Conservation (phyloP, 2,888 invertebrate genomes). For the Junonia oenone region DNA sequence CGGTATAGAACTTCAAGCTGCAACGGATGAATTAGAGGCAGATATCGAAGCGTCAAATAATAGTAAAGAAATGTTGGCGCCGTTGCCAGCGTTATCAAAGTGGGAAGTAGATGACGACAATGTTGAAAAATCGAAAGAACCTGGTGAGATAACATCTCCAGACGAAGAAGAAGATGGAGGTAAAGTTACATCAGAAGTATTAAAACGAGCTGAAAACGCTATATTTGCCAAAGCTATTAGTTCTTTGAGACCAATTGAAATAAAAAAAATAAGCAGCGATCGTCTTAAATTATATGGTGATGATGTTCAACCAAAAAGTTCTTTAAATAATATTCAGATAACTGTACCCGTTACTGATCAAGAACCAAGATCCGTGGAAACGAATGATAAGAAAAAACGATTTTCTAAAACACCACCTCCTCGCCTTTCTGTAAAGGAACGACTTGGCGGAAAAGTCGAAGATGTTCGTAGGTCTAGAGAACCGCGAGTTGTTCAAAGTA, state of each 20-base stretch:
- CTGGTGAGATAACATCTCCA: slow-evolving; percentile 68
- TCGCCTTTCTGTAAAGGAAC: slow-evolving; percentile 87
- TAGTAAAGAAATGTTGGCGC: slow-evolving; percentile 83
- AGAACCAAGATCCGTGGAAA: slow-evolving; percentile 68
- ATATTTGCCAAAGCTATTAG: slow-evolving; percentile 93
- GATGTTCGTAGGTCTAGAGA: slow-evolving; percentile 76
- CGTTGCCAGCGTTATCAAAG: slow-evolving; percentile 89
- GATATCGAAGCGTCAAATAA: slow-evolving; percentile 59
- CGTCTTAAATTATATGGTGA: slow-evolving; percentile 83
- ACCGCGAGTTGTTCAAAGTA: slow-evolving; percentile 74
- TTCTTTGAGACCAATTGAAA: slow-evolving; percentile 87
- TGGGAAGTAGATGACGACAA: slow-evolving; percentile 89
- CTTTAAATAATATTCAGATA: slow-evolving; percentile 74
- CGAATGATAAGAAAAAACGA: slow-evolving; percentile 63
- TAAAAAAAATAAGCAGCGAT: slow-evolving; percentile 85
- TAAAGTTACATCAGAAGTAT: slow-evolving; percentile 91
- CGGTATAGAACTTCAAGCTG: slow-evolving; percentile 80
- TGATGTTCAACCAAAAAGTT: slow-evolving; percentile 55
- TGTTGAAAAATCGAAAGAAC: slow-evolving; percentile 60
- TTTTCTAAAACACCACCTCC: slow-evolving; percentile 79
- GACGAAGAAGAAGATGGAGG: slow-evolving; percentile 77
- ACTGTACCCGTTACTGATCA: slow-evolving; percentile 71
- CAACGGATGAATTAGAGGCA: slow-evolving; percentile 77
- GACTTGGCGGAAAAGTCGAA: slow-evolving; percentile 88
- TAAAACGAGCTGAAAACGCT: slow-evolving; percentile 94